Evolutionary conservation across 1,140 invertebrate species (phyloP).

Genomic region (Drosophila carrolli): DNA sequence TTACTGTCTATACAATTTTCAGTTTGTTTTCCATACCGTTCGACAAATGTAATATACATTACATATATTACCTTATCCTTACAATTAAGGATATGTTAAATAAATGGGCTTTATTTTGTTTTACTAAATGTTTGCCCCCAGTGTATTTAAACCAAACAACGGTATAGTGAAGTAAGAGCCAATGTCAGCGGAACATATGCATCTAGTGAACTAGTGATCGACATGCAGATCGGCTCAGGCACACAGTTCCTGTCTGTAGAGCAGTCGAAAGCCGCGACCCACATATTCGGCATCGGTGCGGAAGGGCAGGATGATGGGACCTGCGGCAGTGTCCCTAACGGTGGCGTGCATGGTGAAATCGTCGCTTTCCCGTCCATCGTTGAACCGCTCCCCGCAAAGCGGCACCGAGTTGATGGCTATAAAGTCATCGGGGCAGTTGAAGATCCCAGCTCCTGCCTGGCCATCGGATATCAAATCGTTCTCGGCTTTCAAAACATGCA

Average conservation of each 20-base stretch:
- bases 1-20: too few relatives aligned
- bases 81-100: too few relatives aligned
- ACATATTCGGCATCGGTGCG: constrained; percentile 85
- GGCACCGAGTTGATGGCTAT: constrained; percentile 88
- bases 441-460: constrained; percentile 89
- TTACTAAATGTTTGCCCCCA: background rate
- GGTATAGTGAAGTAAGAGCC: background rate
- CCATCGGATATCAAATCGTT: constrained; percentile 86
- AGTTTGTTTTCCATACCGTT: too few relatives aligned
- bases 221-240: constrained; percentile 42
- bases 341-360: constrained; percentile 88
- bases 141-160: constrained; percentile 19
- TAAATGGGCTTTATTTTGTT: too few relatives aligned
- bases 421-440: constrained; percentile 90
- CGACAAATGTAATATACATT: too few relatives aligned
- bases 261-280: constrained; percentile 86
- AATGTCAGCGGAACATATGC: constrained; percentile 16
- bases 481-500: constrained; percentile 40
- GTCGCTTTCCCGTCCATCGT: constrained; percentile 87
- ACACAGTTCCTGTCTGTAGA: constrained; percentile 86
- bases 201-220: constrained; percentile 26
- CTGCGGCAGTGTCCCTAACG: constrained; percentile 87
- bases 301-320: constrained; percentile 86
- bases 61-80: too few relatives aligned
- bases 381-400: constrained; percentile 90